Evolutionary conservation across 2,888 invertebrate genomes (phyloP), one percentile per base, ranked within the genome.

Genomic region (Caenorhabditis doughertyi): DNA sequence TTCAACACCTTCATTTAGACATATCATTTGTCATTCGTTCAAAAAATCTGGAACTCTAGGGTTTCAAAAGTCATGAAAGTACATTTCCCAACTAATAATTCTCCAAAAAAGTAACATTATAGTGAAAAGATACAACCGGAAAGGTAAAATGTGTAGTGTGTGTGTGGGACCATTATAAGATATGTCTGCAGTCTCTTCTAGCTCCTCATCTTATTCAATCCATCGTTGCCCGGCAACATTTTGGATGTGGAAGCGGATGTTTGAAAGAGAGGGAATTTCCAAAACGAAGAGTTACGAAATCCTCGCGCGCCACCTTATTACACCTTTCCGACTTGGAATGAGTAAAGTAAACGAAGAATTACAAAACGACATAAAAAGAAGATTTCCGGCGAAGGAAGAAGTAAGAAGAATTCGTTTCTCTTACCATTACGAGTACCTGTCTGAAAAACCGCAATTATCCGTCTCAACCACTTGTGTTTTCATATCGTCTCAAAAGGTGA

Each of bases 171-270:
- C 62, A 58, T 77, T 77, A 68, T 58, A 62, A 49, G 60, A 51
- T 32, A n/a, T 44, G 35, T 55, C 29, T 39, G 68, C 51, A n/a
- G 7, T 23, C 51, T 47, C 55, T 35, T 16, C 13, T 44, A 11
- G 11, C 56, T 68, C 60, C 56, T 47, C 16, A 7, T 32, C 11
- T 44, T 9, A 0, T 32, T 4, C 16, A 16, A 53, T 79, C 16
- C 53, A 35, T 58, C 39, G 79, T 80, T 73, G 72, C 79, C 65
- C 53, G 51, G 79, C 79, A 80, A 80, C 79, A 80, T 79, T 65
- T 77, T 39, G 27, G 23, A 70, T 29, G 62, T 53, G 42, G 9
- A 11, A 44, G 47, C 64, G 65, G 58, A 74, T 58, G 67, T 67
- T 39, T 32, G 53, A 13, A 39, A n/a, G n/a, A n/a, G 51, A 25